Base-by-base conservation (phyloP, 2,888 invertebrate genomes). In the Paralinhomoeus sp. region DNA sequence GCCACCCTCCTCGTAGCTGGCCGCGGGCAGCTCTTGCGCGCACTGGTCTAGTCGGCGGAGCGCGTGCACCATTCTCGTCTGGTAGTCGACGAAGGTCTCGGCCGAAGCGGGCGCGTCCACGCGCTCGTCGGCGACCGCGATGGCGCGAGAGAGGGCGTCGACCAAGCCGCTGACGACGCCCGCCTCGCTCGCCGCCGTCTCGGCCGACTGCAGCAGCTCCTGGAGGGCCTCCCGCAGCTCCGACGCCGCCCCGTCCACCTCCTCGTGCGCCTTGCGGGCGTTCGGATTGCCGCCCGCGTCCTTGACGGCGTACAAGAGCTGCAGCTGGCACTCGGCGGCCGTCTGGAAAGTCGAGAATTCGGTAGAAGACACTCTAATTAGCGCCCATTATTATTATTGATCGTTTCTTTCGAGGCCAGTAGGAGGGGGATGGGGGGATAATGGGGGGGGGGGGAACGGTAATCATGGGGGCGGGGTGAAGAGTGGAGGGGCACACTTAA, bases 251-350 rank as follows among this genome's bases (percentile, higher is more conserved):
- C 83, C 80, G 52, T 87, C 83, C 36, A 91, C 75, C 48, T 78
- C 78, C 1, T 74, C 71, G 67, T 91, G 89, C 1, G 77, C 27
- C 12, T 5, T 9, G 43, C 55, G 61, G 48, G 76, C 77, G 65
- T 79, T 78, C 0, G 84, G 81, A 70, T 93, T 93, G 3, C 93
- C 93, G 1, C 80, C 89, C 1, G 81, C 76, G 57, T 83, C 79
- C 59, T 83, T 82, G 1, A 81, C 75, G 0, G 80, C 76, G 51
- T 77, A 76, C 40, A 87, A 72, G 48, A 89, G 69, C 55, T 84
- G 80, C 5, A 83, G 69, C 2, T 80, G 76, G n/a, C 83, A 79
- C 68, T 97, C 97, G 0, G 83, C 74, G 43, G 91, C 85, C 0
- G 91, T 89, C 62, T n/a, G n/a, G n/a, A n/a, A n/a, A n/a, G n/a